Evolutionary conservation across 2,888 invertebrate species (phyloP).

Genomic region (Dryococelus australis): DNA sequence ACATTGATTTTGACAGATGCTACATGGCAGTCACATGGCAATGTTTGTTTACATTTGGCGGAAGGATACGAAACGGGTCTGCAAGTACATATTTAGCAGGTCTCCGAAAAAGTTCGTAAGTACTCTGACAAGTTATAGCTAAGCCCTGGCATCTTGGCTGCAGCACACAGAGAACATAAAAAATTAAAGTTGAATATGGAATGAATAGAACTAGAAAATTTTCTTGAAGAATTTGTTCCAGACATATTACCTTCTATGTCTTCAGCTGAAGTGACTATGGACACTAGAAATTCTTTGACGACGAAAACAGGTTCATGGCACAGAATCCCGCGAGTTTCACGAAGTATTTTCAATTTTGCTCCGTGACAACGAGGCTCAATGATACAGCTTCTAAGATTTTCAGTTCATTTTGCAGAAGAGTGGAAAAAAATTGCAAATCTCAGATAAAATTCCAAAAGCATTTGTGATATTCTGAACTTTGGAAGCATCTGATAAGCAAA

Average conservation of each 20-base stretch:
- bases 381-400: slow-evolving; percentile 1
- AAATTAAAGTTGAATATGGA: slow-evolving; percentile 24
- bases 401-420: slow-evolving; percentile 24
- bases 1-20: too few relatives aligned
- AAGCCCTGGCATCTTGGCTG: background rate
- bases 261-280: slow-evolving; percentile 26
- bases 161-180: background rate
- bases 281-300: slow-evolving; percentile 23
- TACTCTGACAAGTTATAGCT: slow-evolving; percentile 23
- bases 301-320: slow-evolving; percentile 27
- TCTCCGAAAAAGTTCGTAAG: too few relatives aligned
- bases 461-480: slow-evolving; percentile 27
- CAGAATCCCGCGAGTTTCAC: slow-evolving; percentile 31
- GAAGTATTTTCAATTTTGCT: slow-evolving; percentile 25
- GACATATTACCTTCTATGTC: background rate
- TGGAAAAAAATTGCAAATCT: too few relatives aligned
- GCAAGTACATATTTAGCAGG: too few relatives aligned
- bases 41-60: too few relatives aligned
- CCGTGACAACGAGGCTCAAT: background rate
- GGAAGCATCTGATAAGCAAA: slow-evolving; percentile 28
- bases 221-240: slow-evolving; percentile 27
- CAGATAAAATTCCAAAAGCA: slow-evolving; percentile 17
- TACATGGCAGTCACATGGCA: too few relatives aligned
- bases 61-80: too few relatives aligned
- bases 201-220: background rate